Percentiles rank a stretch among this genome's conserved stretches.
Conservation (phyloP, 2,888 invertebrate species). For the Gnatocerus cornutus region DNA sequence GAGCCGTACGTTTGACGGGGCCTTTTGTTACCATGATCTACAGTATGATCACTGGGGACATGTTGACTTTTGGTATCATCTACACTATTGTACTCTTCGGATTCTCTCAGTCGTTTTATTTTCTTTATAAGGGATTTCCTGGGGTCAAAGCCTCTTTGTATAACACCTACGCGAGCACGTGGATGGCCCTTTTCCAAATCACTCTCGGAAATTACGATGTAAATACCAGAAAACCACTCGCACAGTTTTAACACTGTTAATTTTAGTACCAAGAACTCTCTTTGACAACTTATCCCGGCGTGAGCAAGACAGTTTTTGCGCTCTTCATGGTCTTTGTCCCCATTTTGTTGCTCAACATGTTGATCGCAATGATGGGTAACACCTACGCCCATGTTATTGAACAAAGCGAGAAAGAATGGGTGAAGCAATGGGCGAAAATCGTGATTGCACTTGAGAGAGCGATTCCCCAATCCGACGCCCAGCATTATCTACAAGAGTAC, state of each 20-base stretch:
- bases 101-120: slow-evolving; percentile 96
- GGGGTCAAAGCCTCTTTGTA: slow-evolving; percentile 87
- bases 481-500: slow-evolving; percentile 94
- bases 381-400: slow-evolving; percentile 98
- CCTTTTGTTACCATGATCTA: slow-evolving; percentile 99
- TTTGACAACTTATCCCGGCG: slow-evolving; percentile 90
- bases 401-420: slow-evolving; percentile 99
- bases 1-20: slow-evolving; percentile 94
- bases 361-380: slow-evolving; percentile 99
- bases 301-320: slow-evolving; percentile 97
- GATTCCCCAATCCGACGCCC: slow-evolving; percentile 91
- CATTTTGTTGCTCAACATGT: slow-evolving; percentile 95
- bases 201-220: slow-evolving; percentile 98
- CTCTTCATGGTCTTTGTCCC: slow-evolving; percentile 99
- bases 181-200: slow-evolving; percentile 99
- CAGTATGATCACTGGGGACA: slow-evolving; percentile 99
- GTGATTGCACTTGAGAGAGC: slow-evolving; percentile 97
- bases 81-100: slow-evolving; percentile 95
- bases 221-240: slow-evolving; percentile 67
- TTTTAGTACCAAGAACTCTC: slow-evolving; percentile 92
- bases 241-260: neutral
- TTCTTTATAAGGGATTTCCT: slow-evolving; percentile 93
- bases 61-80: slow-evolving; percentile 98
- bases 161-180: slow-evolving; percentile 90
- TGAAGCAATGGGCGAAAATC: slow-evolving; percentile 99